Evolutionary conservation across 2,888 invertebrate genomes (phyloP).

Genomic region (Lacanobia wlatinum): DNA sequence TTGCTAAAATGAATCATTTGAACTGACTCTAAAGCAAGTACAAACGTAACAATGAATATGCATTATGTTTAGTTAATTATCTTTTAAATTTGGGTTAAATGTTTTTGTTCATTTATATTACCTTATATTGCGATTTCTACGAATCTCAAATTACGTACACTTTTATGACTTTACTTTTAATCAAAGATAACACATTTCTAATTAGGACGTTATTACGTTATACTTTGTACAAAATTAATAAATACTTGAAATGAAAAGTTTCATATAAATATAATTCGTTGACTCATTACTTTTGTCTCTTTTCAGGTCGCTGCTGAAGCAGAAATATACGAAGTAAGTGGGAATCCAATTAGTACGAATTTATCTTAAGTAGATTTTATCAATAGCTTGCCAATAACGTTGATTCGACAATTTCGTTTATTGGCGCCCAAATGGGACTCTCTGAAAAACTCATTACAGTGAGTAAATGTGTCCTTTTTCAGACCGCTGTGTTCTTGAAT

Average conservation of each 20-base stretch:
- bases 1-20: not conserved
- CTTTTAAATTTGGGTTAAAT: not conserved
- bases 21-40: no score
- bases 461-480: constrained; percentile 8
- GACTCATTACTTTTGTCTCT: constrained; percentile 38
- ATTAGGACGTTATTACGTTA: not conserved
- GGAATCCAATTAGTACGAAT: constrained; percentile 43
- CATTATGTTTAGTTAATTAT: not conserved
- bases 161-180: not conserved
- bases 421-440: constrained; percentile 50
- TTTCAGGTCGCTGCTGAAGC: constrained; percentile 50
- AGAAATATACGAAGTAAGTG: constrained; percentile 56
- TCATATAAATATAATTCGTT: not conserved
- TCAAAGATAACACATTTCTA: not conserved
- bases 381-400: constrained; percentile 44
- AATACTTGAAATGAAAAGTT: not conserved
- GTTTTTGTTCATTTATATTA: not conserved
- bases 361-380: constrained; percentile 45
- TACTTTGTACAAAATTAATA: constrained; percentile 4
- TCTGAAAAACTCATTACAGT: constrained; percentile 27
- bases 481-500: not conserved
- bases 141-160: not conserved
- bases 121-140: not conserved
- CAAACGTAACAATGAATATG: no score
- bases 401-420: constrained; percentile 42